Evolutionary conservation across 2,797 vertebrate genomes (phyloP).

Genomic region (Pogoniulus pusillus): DNA sequence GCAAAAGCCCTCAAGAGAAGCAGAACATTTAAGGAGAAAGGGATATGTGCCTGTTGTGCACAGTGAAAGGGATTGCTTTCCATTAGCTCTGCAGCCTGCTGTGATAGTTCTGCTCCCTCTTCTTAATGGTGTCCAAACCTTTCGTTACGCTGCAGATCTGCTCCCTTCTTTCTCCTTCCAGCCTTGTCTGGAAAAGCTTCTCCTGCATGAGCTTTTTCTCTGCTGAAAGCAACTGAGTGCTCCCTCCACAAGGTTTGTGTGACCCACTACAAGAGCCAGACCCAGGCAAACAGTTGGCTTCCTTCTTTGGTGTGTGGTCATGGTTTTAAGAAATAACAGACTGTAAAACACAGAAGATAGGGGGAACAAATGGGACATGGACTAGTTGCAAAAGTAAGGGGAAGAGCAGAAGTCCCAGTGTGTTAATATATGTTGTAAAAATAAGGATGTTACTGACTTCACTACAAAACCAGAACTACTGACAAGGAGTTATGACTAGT

Average conservation of each 20-base stretch:
- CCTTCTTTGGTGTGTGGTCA: not conserved
- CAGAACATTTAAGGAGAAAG: not conserved
- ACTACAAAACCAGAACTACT: not conserved
- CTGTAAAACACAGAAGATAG: not conserved
- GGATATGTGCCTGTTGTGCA: not conserved
- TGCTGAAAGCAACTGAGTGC: not conserved
- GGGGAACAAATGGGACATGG: not conserved
- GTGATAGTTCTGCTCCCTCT: slow-evolving; percentile 20
- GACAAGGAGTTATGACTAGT: not conserved
- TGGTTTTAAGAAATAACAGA: not conserved
- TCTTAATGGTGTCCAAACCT: slow-evolving; percentile 43
- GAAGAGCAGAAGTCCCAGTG: not conserved
- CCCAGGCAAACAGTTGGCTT: not conserved
- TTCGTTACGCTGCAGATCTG: not conserved
- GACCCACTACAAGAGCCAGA: not conserved
- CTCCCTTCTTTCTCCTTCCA: not conserved
- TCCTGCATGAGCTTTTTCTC: not conserved
- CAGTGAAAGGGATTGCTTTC: not conserved
- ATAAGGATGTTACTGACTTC: not conserved
- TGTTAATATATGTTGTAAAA: not conserved
- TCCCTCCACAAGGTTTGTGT: slow-evolving; percentile 16
- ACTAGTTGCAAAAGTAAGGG: not conserved
- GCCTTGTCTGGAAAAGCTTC: not conserved
- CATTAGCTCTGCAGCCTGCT: not conserved
- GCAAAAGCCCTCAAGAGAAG: not conserved